These are phyloP conservation scores for Ophion ellenae DNA, from an alignment of 2,888 invertebrate species.

Conservation along the genomic window DNA sequence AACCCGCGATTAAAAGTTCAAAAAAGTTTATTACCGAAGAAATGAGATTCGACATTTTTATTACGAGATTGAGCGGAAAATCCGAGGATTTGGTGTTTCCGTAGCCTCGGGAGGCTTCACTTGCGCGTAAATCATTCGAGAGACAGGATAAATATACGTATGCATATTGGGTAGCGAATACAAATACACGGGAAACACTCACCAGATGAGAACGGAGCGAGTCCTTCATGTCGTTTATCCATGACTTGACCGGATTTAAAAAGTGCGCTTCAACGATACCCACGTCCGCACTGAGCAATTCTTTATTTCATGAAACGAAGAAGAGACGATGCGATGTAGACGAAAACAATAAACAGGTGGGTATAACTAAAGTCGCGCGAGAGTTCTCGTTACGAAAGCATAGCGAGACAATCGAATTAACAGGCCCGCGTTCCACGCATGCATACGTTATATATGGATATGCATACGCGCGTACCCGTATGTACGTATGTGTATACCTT, in stretches of 20 bases:
- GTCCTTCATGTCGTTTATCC: constrained; percentile 80
- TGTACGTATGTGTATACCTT: constrained; percentile 6
- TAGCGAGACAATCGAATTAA: constrained; percentile 53
- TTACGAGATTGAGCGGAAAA: not conserved
- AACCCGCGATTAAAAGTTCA: not conserved
- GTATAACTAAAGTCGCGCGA: constrained; percentile 5
- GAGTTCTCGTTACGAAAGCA: constrained; percentile 49
- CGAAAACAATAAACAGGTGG: constrained; percentile 46
- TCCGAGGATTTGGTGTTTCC: constrained; percentile 14
- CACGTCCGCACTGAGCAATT: constrained; percentile 24
- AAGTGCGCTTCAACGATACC: constrained; percentile 14
- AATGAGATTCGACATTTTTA: not conserved
- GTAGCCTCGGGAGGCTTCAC: constrained; percentile 15
- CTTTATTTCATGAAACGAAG: constrained; percentile 40
- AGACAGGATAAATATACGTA: constrained; percentile 25
- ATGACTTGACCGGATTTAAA: constrained; percentile 65
- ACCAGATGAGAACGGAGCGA: constrained; percentile 81
- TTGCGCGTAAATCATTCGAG: constrained; percentile 21
- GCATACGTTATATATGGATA: constrained; percentile 33
- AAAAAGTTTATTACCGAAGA: not conserved
- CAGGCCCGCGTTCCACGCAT: constrained; percentile 39
- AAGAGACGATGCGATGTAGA: constrained; percentile 23
- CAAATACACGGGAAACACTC: constrained; percentile 68
- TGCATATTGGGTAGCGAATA: not conserved
- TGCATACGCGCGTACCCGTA: constrained; percentile 13